Percentiles rank a stretch among this genome's conserved stretches.
These are phyloP conservation scores for Psittacula echo DNA, from an alignment of 2,797 vertebrate species.

Conservation along the genomic window DNA sequence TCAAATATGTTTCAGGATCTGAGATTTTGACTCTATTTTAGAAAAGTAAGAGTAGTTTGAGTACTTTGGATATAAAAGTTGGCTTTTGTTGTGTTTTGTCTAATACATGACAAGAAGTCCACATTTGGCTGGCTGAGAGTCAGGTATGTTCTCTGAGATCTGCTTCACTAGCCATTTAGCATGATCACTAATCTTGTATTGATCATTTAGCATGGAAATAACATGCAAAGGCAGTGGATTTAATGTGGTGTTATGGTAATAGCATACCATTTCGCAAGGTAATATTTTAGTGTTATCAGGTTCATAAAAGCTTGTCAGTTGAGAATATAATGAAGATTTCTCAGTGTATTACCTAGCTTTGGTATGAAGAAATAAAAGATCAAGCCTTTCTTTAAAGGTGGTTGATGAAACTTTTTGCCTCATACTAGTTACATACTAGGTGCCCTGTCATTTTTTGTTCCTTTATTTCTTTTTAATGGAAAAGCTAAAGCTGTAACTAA, in stretches of 20 bases:
- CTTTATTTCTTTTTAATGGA: neutral
- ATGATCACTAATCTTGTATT: neutral
- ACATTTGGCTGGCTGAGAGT: neutral
- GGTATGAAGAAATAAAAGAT: neutral
- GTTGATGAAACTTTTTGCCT: neutral
- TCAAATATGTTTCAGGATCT: neutral
- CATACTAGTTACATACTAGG: neutral
- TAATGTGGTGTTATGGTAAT: neutral
- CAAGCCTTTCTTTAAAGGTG: neutral
- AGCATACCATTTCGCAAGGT: neutral
- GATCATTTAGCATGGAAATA: neutral
- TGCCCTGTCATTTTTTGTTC: neutral
- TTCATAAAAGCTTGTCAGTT: slow-evolving; percentile 1
- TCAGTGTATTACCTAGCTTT: neutral
- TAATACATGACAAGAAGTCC: neutral
- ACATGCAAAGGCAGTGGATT: neutral
- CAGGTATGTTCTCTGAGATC: neutral
- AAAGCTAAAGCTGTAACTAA: neutral
- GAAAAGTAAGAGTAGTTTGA: neutral
- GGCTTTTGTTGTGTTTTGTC: neutral
- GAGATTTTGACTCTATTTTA: neutral
- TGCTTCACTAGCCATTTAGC: neutral
- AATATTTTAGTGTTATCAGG: neutral
- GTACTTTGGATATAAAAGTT: neutral
- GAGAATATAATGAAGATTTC: neutral